Percentiles rank a stretch among this genome's conserved stretches.
phyloP scores from a whole-genome alignment of 1,140 invertebrate genomes.

The Thereuonema tuberculata region DNA sequence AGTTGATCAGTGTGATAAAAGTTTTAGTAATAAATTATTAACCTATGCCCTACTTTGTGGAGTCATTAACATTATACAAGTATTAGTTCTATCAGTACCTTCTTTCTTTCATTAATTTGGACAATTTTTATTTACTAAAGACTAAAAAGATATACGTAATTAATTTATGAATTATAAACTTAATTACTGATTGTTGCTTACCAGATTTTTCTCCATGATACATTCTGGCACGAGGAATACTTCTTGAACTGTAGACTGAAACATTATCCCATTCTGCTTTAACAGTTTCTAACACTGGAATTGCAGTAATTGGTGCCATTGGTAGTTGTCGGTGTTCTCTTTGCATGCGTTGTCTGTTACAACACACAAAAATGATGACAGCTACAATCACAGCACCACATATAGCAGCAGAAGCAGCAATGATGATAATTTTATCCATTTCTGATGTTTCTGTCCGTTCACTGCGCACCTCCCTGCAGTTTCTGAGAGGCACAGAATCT shows the following conservation, averaged over 20 bases:
- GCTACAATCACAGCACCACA: slow-evolving; percentile 78
- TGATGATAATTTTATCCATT: slow-evolving; percentile 80
- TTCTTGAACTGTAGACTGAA: slow-evolving; percentile 76
- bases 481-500: slow-evolving; percentile 65
- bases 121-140: no score
- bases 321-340: slow-evolving; percentile 11
- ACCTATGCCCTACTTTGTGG: no score
- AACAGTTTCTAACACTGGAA: slow-evolving; percentile 10
- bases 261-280: slow-evolving; percentile 75
- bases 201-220: slow-evolving; percentile 31
- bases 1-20: no score
- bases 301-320: slow-evolving; percentile 7
- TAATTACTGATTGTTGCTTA: neutral
- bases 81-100: no score
- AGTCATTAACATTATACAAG: no score
- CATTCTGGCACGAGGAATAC: slow-evolving; percentile 68
- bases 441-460: slow-evolving; percentile 50
- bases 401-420: slow-evolving; percentile 80
- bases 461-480: slow-evolving; percentile 76
- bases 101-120: no score
- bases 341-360: slow-evolving; percentile 36
- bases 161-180: no score
- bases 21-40: no score
- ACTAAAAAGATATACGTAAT: no score
- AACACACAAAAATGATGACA: slow-evolving; percentile 65